Evolutionary conservation across 1,140 invertebrate species (phyloP), one percentile per base, ranked within the genome.

Genomic region (Octopus bimaculoides): DNA sequence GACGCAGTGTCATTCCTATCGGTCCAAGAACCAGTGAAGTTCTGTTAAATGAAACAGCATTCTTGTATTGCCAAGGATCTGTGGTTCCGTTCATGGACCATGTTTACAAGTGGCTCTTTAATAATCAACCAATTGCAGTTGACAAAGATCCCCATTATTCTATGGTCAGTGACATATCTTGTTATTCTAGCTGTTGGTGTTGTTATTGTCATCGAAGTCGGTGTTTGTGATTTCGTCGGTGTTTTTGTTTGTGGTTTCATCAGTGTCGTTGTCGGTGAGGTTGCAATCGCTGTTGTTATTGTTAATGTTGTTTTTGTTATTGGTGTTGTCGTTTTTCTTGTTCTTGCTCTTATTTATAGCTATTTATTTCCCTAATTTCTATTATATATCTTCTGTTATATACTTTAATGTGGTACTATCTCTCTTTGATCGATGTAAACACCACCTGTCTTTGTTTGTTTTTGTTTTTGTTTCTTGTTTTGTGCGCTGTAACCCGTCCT

Each of bases 41-140:
- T 6, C 20, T 80, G 0, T 74, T 87, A 6, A 88, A 88, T 78
- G 74, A 82, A 17, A 88, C 87, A 8, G 83, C 82, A 1, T 88
- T 88, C 75, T 75, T 88, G 4, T 80, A 77, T 9, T 87, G 86
- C 75, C 77, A 82, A 17, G 84, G 81, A 4, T 83, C 84, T 4
- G 80, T 82, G 20, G 75, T 81, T 26, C 78, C 74, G 7, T 80
- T 75, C 9, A 79, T 84, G 14, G 82, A 82, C 75, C 73, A 54
- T 55, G 54, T 82, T 7, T 82, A 77, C 53, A 52, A 52, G 7
- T 82, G 82, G 82, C 56, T 52, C 10, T 82, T 82, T 52, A 82
- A 82, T 73, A 80, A 76, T 5, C 69, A 76, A n/a, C 41, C n/a
- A 6, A 77, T 82, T 20, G 74, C 80, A n/a, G 14, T 79, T 0